A percentile compares a stretch with the other conserved stretches of the same genome.
phyloP scores from a whole-genome alignment of 2,888 invertebrate species.

The Adelognathus sp. region DNA sequence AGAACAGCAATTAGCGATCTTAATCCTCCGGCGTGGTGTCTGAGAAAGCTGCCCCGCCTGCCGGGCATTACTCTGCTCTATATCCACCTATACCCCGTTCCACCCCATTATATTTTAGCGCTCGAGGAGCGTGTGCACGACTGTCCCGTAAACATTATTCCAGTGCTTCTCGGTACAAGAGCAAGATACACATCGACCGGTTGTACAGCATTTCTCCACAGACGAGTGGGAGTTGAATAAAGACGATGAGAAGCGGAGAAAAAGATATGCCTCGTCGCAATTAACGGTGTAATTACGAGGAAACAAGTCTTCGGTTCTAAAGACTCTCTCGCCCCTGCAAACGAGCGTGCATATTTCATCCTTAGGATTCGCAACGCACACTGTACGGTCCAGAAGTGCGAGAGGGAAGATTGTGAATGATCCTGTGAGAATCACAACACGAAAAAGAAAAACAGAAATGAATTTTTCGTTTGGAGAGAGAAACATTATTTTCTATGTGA shows the following conservation, averaged over 20 bases:
- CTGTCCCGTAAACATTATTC: constrained; percentile 73
- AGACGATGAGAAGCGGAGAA: constrained; percentile 22
- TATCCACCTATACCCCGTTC: constrained; percentile 19
- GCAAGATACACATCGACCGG: constrained; percentile 47
- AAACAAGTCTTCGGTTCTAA: constrained; percentile 63
- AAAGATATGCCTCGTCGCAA: constrained; percentile 65
- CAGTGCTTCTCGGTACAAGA: constrained; percentile 62
- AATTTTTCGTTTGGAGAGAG: not conserved
- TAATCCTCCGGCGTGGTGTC: constrained; percentile 69
- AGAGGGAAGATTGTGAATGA: constrained; percentile 67
- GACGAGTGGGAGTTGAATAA: constrained; percentile 24
- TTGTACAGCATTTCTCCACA: not conserved
- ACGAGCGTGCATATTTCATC: constrained; percentile 74
- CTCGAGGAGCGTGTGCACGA: constrained; percentile 63
- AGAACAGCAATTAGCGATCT: constrained; percentile 78
- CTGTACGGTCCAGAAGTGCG: too few relatives aligned
- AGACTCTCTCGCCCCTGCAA: constrained; percentile 55
- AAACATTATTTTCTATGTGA: not conserved
- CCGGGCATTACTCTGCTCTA: constrained; percentile 18
- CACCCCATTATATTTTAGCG: constrained; percentile 70
- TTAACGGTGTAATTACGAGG: constrained; percentile 75
- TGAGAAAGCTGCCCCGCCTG: constrained; percentile 53
- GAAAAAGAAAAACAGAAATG: constrained; percentile 9
- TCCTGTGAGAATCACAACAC: constrained; percentile 62
- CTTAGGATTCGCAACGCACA: constrained; percentile 70